Evolutionary conservation across 2,888 invertebrate species (phyloP), one percentile per base, ranked within the genome.

Genomic region (Pediacus dermestoides): DNA sequence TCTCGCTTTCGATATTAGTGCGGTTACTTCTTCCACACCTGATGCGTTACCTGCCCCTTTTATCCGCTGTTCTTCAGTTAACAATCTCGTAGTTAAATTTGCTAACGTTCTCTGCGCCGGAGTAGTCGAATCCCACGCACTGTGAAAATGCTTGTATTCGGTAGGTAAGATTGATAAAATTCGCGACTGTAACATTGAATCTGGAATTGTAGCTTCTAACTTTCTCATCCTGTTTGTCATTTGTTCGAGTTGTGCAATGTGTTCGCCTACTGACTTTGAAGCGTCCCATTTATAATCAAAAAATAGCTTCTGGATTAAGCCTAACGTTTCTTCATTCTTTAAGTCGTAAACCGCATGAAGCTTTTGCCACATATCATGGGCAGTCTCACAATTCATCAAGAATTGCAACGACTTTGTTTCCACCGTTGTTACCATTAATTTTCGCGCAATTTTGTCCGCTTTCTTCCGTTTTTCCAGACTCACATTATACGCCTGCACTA

Each of bases 291-390:
- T 37, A 23, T 39, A 54, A 4, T 54, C 46, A 12, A 52, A 55
- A 23, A 54, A 57, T 14, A 46, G 26, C 16, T 55, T 53, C 31
- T 54, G 53, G 0, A 52, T 21, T 6, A 50, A 6, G 0, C 25
- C 28, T 16, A 52, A 16, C 44, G 33, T 46, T 28, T 46, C 45
- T 1, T 47, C 50, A 0, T 41, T 48, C 16, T 48, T 53, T 37
- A 45, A 31, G 6, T 55, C 52, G 12, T 44, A 55, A 1, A 53
- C 42, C 7, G 27, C 7, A 14, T 46, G 34, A 4, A 53, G 28
- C 31, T 55, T 55, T 7, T 15, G 7, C 52, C 53, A 53, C 48
- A 50, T 53, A 16, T 52, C 47, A 2, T 12, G n/a, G 1, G 51
- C 46, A 16, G 33, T 44, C 4, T 40, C 33, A 6, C 42, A 37